These are phyloP conservation scores for Zaprionus bogoriensis DNA, from an alignment of 2,888 invertebrate species.

Conservation along the genomic window DNA sequence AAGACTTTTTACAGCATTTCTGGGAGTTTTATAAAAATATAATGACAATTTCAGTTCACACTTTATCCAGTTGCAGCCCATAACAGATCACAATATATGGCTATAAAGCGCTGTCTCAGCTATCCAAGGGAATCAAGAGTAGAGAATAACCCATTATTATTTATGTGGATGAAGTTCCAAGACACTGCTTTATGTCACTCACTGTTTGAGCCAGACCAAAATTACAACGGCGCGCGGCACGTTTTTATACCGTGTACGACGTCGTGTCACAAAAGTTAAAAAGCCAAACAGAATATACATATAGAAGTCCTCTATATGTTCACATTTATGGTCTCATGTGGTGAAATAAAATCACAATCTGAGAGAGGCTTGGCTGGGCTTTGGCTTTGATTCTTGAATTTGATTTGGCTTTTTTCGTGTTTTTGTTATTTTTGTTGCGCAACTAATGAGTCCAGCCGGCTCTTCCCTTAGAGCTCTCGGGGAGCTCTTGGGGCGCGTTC, in stretches of 20 bases:
- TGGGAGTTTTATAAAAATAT: no score
- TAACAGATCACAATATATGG: no score
- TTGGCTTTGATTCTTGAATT: constrained; percentile 38
- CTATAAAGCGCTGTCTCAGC: constrained; percentile 10
- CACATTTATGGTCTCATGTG: constrained; percentile 26
- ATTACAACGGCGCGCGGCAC: constrained; percentile 1
- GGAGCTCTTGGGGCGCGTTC: constrained; percentile 11
- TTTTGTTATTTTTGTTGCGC: constrained; percentile 11
- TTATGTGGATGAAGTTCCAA: constrained; percentile 66
- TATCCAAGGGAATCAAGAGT: constrained; percentile 21
- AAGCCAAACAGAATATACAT: constrained; percentile 10
- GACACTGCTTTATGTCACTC: constrained; percentile 25
- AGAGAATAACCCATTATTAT: constrained; percentile 31
- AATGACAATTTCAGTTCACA: no score
- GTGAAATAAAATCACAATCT: constrained; percentile 31
- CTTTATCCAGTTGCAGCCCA: no score
- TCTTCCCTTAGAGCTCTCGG: constrained; percentile 25
- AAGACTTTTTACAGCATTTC: no score
- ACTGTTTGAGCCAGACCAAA: not conserved
- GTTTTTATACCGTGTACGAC: constrained; percentile 3
- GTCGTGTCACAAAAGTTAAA: constrained; percentile 22
- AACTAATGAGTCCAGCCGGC: constrained; percentile 59
- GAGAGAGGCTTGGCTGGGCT: constrained; percentile 37
- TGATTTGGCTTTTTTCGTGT: constrained; percentile 16
- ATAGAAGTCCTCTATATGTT: constrained; percentile 17